Conservation (phyloP, 2,888 invertebrate genomes). For the Cheilosia pagana region DNA sequence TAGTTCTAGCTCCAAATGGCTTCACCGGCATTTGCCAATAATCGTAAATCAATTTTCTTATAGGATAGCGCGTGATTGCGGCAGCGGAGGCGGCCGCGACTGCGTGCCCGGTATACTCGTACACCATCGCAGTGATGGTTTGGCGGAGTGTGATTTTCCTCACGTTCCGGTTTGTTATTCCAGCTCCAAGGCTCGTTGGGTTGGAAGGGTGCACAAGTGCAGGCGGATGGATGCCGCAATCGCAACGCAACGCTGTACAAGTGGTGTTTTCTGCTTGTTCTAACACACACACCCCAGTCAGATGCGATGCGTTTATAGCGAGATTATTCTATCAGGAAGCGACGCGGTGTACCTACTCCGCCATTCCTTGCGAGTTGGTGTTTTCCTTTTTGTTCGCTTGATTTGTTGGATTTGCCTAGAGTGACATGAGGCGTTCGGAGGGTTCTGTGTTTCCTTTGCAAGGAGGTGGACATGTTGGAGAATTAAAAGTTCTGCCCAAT, state of each 20-base stretch:
- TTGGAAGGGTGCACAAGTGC: neutral
- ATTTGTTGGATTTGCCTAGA: conserved; percentile 61
- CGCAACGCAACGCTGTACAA: conserved; percentile 54
- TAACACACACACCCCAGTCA: conserved; percentile 47
- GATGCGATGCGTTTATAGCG: conserved; percentile 43
- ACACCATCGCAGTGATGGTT: conserved; percentile 20
- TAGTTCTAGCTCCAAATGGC: conserved; percentile 67
- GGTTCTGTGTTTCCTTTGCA: neutral
- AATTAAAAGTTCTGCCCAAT: conserved; percentile 71
- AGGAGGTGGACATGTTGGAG: conserved; percentile 69
- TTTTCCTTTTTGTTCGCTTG: conserved; percentile 2
- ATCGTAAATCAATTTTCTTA: conserved; percentile 74
- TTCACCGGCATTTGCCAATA: conserved; percentile 75
- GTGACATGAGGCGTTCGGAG: conserved; percentile 64
- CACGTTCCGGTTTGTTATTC: conserved; percentile 67
- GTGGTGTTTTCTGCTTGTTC: conserved; percentile 69
- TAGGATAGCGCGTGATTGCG: conserved; percentile 65
- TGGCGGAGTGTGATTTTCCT: conserved; percentile 64
- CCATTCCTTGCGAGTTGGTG: conserved; percentile 9
- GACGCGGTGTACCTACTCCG: conserved; percentile 9
- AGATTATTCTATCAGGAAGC: conserved; percentile 56
- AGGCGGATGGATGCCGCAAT: conserved; percentile 2
- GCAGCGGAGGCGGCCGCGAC: conserved; percentile 44
- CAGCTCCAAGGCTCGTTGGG: neutral
- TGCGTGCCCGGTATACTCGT: neutral